Evolutionary conservation across 2,797 vertebrate genomes (phyloP).

Genomic region (Typhlichthys eigenmanni): DNA sequence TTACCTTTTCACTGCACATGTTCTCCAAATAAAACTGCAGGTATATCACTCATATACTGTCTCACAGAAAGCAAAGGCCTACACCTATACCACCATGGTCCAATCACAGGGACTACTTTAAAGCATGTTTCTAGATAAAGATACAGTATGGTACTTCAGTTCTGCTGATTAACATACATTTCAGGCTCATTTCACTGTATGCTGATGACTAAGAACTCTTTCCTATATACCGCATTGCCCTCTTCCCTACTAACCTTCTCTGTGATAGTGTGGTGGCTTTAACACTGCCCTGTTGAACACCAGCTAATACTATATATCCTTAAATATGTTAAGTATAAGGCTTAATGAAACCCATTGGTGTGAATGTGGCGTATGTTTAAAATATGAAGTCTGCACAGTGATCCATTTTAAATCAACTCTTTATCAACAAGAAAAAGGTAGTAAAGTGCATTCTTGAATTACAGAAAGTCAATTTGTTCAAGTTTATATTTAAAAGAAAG

Average conservation of each 20-base stretch:
- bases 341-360: slow-evolving; percentile 68
- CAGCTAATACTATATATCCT: slow-evolving; percentile 75
- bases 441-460: slow-evolving; percentile 72
- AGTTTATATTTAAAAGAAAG: slow-evolving; percentile 55
- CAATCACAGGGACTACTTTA: slow-evolving; percentile 58
- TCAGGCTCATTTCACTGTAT: slow-evolving; percentile 70
- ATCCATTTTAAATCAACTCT: slow-evolving; percentile 73
- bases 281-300: slow-evolving; percentile 65
- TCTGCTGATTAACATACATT: slow-evolving; percentile 71
- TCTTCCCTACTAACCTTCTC: slow-evolving; percentile 63
- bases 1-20: too few relatives aligned
- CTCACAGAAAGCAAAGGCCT: slow-evolving; percentile 53
- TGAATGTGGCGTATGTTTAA: slow-evolving; percentile 70
- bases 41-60: too few relatives aligned
- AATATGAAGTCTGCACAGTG: slow-evolving; percentile 69
- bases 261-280: slow-evolving; percentile 67
- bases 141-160: slow-evolving; percentile 44
- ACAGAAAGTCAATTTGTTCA: slow-evolving; percentile 55
- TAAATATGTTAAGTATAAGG: slow-evolving; percentile 81
- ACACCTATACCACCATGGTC: slow-evolving; percentile 55
- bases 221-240: slow-evolving; percentile 30
- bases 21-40: too few relatives aligned
- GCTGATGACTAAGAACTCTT: slow-evolving; percentile 59
- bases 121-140: slow-evolving; percentile 58
- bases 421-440: slow-evolving; percentile 70